A percentile compares a stretch with the other conserved stretches of the same genome.
Evolutionary conservation across 1,140 invertebrate genomes (phyloP).

Genomic region (Drosophila bipectinata): DNA sequence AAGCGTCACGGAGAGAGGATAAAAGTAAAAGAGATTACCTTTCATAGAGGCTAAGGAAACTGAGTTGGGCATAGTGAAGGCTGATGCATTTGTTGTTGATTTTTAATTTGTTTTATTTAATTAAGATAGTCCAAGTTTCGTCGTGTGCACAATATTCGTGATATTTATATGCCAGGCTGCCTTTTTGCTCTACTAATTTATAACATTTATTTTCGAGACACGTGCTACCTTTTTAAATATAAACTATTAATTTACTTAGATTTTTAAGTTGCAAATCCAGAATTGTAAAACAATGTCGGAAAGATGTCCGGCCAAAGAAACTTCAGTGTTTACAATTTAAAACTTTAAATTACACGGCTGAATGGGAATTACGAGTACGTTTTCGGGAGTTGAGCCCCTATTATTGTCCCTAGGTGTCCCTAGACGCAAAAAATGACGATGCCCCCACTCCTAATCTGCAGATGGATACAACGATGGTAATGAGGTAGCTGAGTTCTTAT

Average conservation of each 20-base stretch:
- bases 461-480: no score
- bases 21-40: neutral
- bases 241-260: neutral
- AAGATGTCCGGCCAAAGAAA: neutral
- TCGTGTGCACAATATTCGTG: constrained; percentile 13
- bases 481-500: no score
- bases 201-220: neutral
- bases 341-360: no score
- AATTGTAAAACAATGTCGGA: neutral
- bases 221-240: neutral
- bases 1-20: neutral
- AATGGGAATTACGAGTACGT: no score
- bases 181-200: neutral
- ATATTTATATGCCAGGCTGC: constrained; percentile 22
- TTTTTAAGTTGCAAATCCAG: neutral
- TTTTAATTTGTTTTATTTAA: constrained; percentile 31
- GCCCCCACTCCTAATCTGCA: no score
- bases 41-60: constrained; percentile 13
- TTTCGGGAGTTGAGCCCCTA: no score
- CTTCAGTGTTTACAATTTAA: no score
- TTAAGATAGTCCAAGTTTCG: constrained; percentile 7
- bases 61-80: constrained; percentile 11
- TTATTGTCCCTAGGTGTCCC: no score
- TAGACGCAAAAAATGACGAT: no score
- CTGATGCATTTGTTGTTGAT: constrained; percentile 42